These are phyloP conservation scores for Fundulus diaphanus DNA, from an alignment of 2,797 vertebrate genomes.

Conservation along the genomic window DNA sequence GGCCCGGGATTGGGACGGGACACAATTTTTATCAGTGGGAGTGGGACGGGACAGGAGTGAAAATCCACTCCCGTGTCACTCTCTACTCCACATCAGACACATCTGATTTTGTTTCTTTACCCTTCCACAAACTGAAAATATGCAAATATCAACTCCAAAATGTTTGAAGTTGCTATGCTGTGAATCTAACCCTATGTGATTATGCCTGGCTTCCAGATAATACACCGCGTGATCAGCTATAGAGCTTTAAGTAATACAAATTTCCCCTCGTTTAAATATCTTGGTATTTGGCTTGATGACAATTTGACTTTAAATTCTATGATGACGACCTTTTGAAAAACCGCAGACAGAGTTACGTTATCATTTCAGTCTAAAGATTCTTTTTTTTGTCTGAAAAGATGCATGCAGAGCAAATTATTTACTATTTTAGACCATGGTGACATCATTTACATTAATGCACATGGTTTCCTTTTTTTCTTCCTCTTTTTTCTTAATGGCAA, in stretches of 20 bases:
- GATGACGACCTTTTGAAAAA: not conserved
- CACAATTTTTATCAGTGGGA: too few species aligned
- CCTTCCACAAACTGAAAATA: not conserved
- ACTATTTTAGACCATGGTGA: too few species aligned
- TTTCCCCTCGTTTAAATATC: not conserved
- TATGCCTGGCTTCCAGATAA: not conserved
- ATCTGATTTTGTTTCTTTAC: too few species aligned
- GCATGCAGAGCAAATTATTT: not conserved
- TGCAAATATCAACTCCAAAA: not conserved
- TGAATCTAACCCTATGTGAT: not conserved
- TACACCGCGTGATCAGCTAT: not conserved
- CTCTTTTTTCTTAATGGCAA: not conserved
- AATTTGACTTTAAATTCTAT: not conserved
- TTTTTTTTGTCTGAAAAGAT: not conserved
- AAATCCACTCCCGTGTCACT: too few species aligned
- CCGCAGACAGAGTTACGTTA: not conserved
- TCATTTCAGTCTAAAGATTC: too few species aligned
- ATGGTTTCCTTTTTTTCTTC: not conserved
- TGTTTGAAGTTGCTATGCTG: slow-evolving; percentile 1
- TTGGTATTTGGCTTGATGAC: not conserved
- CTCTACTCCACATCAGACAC: not conserved
- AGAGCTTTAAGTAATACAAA: not conserved
- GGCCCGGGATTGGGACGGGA: too few species aligned
- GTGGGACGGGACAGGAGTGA: too few species aligned
- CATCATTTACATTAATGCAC: too few species aligned